Evolutionary conservation across 2,888 invertebrate species (phyloP), one percentile per base, ranked within the genome.

Genomic region (Caradrina kadenii): DNA sequence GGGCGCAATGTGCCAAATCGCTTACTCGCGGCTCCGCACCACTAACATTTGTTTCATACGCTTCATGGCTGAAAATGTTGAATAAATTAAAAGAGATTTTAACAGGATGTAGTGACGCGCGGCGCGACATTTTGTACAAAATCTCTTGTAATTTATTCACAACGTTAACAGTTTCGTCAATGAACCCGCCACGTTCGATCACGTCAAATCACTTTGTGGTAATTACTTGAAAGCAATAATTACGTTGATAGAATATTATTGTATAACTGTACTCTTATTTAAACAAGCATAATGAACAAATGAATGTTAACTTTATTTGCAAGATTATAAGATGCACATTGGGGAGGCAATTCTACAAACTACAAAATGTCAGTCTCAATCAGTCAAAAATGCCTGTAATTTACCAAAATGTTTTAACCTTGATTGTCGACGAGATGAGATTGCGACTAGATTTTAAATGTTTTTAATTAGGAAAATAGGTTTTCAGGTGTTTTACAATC

Each of bases 1-100:
- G 90, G 88, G 93, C 91, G 93, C 93, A 91, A 93, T 93, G 94
- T 94, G 94, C 94, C 94, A 94, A 95, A 94, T 94, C 95, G 94
- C 93, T 94, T 94, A 93, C 91, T 94, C 93, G 93, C 92, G 90
- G 88, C 90, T 88, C 89, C 85, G 83, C 77, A 83, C 86, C 86
- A 77, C 88, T 91, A 94, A 93, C 87, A 89, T 86, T 86, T 90
- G 88, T 85, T 82, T 72, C 69, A 60, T 69, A 75, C 66, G 73
- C 73, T 82, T 76, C 64, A 75, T 62, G 67, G 50, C 67, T 35
- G 69, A 74, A 79, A 70, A 76, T 76, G 63, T 72, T 72, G 63
- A 76, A 68, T 77, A 78, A 77, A 77, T 78, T 79, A 79, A 77
- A 81, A 56, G 64, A 65, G 60, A 42, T 69, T 80, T 63, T 66